Evolutionary conservation across 2,113 vertebrate genomes (phyloP).

Genomic region (Apodemus sylvaticus): DNA sequence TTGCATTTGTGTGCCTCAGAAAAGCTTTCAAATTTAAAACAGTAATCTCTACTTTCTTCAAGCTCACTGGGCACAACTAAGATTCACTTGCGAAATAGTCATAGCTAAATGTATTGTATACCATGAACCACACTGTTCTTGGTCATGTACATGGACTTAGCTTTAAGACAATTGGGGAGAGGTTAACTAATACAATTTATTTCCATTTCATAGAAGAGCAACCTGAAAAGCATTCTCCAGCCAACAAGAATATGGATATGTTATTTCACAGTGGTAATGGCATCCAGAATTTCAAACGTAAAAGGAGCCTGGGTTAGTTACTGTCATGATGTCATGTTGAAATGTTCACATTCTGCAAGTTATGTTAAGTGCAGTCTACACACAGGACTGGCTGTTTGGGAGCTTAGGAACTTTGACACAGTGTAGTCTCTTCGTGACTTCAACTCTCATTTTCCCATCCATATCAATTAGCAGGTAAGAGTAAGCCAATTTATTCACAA

Average conservation of each 20-base stretch:
- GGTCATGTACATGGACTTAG: not conserved
- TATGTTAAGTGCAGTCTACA: not conserved
- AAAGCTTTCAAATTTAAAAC: not conserved
- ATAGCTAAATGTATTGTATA: too few species aligned
- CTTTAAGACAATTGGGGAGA: not conserved
- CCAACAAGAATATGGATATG: not conserved
- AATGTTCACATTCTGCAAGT: not conserved
- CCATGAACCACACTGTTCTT: not conserved
- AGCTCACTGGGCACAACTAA: not conserved
- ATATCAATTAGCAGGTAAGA: not conserved
- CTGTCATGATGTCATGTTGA: not conserved
- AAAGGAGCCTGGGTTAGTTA: not conserved
- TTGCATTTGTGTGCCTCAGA: not conserved
- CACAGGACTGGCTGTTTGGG: not conserved
- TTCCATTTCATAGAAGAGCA: not conserved
- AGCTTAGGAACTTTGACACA: not conserved
- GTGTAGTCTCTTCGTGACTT: not conserved
- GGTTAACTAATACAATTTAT: not conserved
- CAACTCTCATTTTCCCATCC: not conserved
- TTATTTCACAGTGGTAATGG: not conserved
- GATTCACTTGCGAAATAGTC: not conserved
- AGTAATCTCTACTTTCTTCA: slow-evolving; percentile 3
- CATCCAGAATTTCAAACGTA: not conserved
- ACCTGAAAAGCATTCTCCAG: not conserved
- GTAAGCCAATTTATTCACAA: not conserved